A percentile compares a stretch with the other conserved stretches of the same genome.
These are phyloP conservation scores for Neodiprion fabricii DNA, from an alignment of 1,140 invertebrate genomes.

Conservation along the genomic window DNA sequence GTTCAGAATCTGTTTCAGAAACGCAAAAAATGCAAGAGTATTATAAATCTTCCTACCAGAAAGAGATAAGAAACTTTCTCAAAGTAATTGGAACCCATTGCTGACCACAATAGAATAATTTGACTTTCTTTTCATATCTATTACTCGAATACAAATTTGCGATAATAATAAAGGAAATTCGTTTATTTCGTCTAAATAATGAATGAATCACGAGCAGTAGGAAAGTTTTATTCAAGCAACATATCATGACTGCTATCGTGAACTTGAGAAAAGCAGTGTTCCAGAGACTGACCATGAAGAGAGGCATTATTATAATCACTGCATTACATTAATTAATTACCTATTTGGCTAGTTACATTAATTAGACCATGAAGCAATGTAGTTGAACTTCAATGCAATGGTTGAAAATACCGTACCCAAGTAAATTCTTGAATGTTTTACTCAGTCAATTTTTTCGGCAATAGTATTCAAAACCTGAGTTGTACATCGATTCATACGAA, in stretches of 20 bases:
- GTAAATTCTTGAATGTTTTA: neutral
- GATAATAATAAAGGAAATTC: neutral
- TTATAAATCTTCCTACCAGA: too few relatives aligned
- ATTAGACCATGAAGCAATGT: constrained; percentile 55
- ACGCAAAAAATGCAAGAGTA: too few relatives aligned
- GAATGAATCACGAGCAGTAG: neutral
- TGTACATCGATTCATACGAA: too few relatives aligned
- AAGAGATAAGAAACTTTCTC: too few relatives aligned
- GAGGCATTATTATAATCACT: constrained; percentile 47
- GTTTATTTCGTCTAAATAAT: neutral
- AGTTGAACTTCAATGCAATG: neutral
- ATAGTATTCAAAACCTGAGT: too few relatives aligned
- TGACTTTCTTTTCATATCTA: too few relatives aligned
- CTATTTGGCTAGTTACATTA: constrained; percentile 54
- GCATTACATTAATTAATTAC: constrained; percentile 58
- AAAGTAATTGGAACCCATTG: too few relatives aligned
- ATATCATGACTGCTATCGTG: neutral
- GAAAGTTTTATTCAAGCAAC: constrained; percentile 7
- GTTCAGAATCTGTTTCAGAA: too few relatives aligned
- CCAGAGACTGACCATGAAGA: constrained; percentile 41
- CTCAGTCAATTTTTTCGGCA: too few relatives aligned
- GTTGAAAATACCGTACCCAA: neutral
- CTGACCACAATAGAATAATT: too few relatives aligned
- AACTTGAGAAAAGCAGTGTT: constrained; percentile 37
- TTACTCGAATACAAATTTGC: too few relatives aligned